Evolutionary conservation across 2,113 vertebrate genomes (phyloP).

Genomic region (Carlito syrichta): DNA sequence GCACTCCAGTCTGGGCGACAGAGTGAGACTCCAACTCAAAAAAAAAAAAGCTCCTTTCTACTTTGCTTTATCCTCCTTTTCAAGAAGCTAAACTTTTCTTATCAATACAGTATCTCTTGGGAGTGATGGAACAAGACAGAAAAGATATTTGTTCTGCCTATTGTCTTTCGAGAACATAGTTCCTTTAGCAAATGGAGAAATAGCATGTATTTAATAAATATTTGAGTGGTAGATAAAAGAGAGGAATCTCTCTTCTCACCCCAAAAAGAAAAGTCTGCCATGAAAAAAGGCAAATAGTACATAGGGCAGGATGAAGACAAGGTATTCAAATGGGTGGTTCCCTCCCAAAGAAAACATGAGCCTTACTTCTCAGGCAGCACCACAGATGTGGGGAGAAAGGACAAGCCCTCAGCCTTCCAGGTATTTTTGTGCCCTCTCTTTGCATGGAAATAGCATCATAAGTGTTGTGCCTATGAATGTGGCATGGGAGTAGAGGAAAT

Average conservation of each 20-base stretch:
- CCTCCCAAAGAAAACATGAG: not conserved
- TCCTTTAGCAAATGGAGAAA: not conserved
- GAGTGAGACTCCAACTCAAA: too few species aligned
- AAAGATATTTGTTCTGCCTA: not conserved
- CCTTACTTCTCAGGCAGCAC: not conserved
- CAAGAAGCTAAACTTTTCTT: not conserved
- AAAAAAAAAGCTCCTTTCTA: not conserved
- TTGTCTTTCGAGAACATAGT: not conserved
- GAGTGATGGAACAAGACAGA: not conserved
- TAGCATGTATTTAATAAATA: not conserved
- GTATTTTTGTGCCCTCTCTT: not conserved
- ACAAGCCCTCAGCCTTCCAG: not conserved
- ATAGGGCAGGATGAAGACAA: not conserved
- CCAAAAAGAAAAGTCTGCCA: not conserved
- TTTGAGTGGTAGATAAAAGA: not conserved
- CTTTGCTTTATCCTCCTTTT: not conserved
- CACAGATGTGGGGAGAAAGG: not conserved
- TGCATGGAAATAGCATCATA: not conserved
- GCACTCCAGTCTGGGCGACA: too few species aligned
- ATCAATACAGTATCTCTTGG: not conserved
- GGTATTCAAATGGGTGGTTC: not conserved
- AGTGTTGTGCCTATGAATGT: not conserved
- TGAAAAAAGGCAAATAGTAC: not conserved
- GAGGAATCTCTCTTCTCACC: not conserved
- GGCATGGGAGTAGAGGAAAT: too few species aligned